phyloP scores from a whole-genome alignment of 2,888 invertebrate species.

The Trachelus tabidus region DNA sequence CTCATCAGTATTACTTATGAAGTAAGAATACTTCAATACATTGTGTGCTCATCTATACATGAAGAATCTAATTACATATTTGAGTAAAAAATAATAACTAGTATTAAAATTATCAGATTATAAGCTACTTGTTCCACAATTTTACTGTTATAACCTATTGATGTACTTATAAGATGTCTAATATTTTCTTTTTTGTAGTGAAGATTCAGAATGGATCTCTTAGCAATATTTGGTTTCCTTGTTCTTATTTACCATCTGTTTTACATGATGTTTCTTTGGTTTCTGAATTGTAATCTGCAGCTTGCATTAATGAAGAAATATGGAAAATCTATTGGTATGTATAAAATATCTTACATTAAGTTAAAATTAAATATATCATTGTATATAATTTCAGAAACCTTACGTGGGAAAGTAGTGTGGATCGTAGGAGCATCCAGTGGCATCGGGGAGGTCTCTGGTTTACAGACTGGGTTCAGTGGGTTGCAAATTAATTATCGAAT shows the following conservation, averaged over 20 bases:
- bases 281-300: constrained; percentile 73
- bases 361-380: not conserved
- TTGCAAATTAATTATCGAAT: constrained; percentile 76
- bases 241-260: constrained; percentile 67
- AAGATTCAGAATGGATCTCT: constrained; percentile 31
- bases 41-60: no score
- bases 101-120: no score
- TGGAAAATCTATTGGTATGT: constrained; percentile 72
- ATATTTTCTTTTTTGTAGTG: no score
- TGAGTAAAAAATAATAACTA: no score
- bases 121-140: no score
- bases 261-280: constrained; percentile 67
- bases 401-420: constrained; percentile 81
- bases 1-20: no score
- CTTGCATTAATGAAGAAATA: constrained; percentile 72
- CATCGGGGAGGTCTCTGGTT: constrained; percentile 81
- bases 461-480: constrained; percentile 75
- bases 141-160: no score
- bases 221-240: constrained; percentile 46
- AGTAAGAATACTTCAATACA: no score
- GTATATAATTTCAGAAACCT: constrained; percentile 59
- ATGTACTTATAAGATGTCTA: no score
- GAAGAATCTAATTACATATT: not conserved
- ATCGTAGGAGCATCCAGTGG: constrained; percentile 88
- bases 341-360: not conserved